phyloP scores from a whole-genome alignment of 1,140 invertebrate genomes.

The Cecropterus lyciades region DNA sequence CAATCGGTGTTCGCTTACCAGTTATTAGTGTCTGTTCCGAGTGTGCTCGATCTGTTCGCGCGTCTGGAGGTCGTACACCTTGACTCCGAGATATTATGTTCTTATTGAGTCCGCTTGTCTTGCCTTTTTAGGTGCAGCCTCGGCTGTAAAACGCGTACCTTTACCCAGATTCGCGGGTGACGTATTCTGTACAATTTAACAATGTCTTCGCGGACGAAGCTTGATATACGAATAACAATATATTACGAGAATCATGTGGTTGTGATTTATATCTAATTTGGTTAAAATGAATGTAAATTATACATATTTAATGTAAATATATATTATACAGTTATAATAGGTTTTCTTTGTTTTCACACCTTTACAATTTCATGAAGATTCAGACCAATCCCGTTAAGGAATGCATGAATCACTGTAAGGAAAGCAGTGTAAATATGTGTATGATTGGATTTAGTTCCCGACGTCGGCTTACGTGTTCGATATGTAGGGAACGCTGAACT shows the following conservation, averaged over 20 bases:
- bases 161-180: conserved; percentile 71
- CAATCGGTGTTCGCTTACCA: conserved; percentile 56
- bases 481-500: conserved; percentile 12
- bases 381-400: conserved; percentile 9
- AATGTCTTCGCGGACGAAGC: conserved; percentile 83
- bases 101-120: conserved; percentile 67
- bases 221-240: conserved; percentile 85
- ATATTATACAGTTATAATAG: conserved; percentile 3
- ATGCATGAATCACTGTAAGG: conserved; percentile 11
- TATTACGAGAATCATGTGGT: conserved; percentile 83
- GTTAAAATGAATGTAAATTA: conserved; percentile 10
- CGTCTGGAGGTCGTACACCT: conserved; percentile 71
- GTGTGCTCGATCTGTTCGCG: conserved; percentile 64
- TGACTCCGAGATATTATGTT: conserved; percentile 71
- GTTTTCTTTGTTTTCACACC: conserved; percentile 15
- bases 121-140: conserved; percentile 74
- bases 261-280: conserved; percentile 72
- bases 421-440: conserved; percentile 5
- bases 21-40: conserved; percentile 73
- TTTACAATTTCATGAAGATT: conserved; percentile 9
- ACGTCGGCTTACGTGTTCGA: conserved; percentile 2
- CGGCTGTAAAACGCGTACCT: conserved; percentile 63
- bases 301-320: conserved; percentile 22
- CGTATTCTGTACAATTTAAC: conserved; percentile 50
- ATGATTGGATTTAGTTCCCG: conserved; percentile 11